Conservation (phyloP, 2,113 vertebrate species). For the Platanista minor region DNA sequence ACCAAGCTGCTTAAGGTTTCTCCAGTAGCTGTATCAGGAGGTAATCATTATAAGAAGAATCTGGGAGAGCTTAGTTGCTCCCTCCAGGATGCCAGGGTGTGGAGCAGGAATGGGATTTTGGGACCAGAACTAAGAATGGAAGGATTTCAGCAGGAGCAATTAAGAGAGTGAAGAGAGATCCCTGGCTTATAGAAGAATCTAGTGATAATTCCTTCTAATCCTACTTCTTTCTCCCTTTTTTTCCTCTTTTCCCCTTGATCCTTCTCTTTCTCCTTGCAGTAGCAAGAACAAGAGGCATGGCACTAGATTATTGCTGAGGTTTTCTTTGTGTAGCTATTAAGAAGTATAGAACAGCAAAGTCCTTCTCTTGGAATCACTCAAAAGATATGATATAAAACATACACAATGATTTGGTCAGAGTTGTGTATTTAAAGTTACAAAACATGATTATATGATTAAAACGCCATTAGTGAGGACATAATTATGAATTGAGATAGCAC, state of each 20-base stretch:
- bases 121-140: background rate
- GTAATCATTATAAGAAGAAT: background rate
- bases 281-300: background rate
- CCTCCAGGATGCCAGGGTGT: background rate
- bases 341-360: background rate
- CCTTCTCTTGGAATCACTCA: background rate
- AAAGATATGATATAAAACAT: background rate
- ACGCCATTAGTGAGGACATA: background rate
- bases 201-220: background rate
- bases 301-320: background rate
- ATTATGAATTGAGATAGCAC: background rate
- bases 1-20: background rate
- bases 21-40: background rate
- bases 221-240: background rate
- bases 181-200: background rate
- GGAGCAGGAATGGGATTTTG: background rate
- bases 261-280: background rate
- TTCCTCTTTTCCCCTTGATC: background rate
- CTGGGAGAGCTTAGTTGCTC: background rate
- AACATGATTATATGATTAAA: conserved; percentile 15
- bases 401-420: background rate
- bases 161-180: background rate
- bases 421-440: background rate
- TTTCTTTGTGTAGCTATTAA: background rate
- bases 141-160: background rate